Percentiles rank a stretch among this genome's conserved stretches.
These are phyloP conservation scores for Xanthostigma xanthostigma DNA, from an alignment of 2,888 invertebrate species.

Conservation along the genomic window DNA sequence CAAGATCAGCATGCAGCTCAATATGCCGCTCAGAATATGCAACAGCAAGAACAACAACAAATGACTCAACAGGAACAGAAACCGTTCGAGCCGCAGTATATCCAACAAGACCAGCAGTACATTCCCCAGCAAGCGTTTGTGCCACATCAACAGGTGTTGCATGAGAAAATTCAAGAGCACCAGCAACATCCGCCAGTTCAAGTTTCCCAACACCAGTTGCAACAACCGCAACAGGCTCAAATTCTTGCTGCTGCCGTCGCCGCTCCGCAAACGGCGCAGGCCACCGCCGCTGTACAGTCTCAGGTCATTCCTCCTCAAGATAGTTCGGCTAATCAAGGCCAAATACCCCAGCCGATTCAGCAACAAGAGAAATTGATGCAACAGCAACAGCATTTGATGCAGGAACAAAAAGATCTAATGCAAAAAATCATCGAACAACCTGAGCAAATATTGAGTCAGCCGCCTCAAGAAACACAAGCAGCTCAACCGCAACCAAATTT, in stretches of 20 bases:
- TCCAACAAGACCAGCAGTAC: slow-evolving; percentile 17
- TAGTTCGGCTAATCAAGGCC: too few species aligned
- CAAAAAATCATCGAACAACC: too few species aligned
- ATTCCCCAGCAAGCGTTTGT: slow-evolving; percentile 15
- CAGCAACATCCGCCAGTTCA: slow-evolving; percentile 13
- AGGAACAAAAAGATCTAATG: neutral
- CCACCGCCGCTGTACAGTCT: slow-evolving; percentile 4
- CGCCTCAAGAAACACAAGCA: too few species aligned
- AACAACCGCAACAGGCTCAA: slow-evolving; percentile 10
- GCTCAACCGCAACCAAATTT: too few species aligned
- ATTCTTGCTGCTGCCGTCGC: neutral
- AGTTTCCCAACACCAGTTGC: slow-evolving; percentile 7
- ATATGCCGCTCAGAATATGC: slow-evolving; percentile 10
- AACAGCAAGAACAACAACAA: slow-evolving; percentile 14
- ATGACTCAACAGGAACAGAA: slow-evolving; percentile 20
- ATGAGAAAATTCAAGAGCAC: slow-evolving; percentile 7
- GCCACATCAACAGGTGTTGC: slow-evolving; percentile 13
- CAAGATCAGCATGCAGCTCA: slow-evolving; percentile 7
- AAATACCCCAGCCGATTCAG: slow-evolving; percentile 6
- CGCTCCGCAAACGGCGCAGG: slow-evolving; percentile 1
- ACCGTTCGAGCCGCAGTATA: slow-evolving; percentile 13
- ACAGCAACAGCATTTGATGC: slow-evolving; percentile 3
- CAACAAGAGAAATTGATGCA: slow-evolving; percentile 3
- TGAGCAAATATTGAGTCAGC: too few species aligned
- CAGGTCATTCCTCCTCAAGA: too few species aligned